phyloP scores from a whole-genome alignment of 2,888 invertebrate species.

The Sphaerophoria taeniata region DNA sequence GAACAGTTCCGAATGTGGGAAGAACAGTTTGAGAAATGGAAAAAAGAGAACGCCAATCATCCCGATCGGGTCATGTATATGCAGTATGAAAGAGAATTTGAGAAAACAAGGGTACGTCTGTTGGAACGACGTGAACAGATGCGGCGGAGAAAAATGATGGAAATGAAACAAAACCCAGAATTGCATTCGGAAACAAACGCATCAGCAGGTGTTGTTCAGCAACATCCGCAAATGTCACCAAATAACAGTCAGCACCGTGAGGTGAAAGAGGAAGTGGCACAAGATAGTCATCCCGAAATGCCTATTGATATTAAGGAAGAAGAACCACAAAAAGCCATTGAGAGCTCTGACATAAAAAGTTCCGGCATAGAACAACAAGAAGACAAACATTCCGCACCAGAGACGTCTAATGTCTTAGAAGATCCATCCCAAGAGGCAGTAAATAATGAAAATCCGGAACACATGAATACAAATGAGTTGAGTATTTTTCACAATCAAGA shows the following conservation, averaged over 20 bases:
- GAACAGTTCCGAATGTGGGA: constrained; percentile 96
- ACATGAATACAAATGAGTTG: constrained; percentile 10
- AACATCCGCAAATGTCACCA: background rate
- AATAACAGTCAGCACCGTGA: constrained; percentile 20
- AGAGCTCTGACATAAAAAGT: background rate
- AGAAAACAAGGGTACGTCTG: constrained; percentile 90
- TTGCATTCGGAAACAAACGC: constrained; percentile 10
- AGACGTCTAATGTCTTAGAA: constrained; percentile 76
- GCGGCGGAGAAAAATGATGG: constrained; percentile 84
- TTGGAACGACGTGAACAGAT: constrained; percentile 92
- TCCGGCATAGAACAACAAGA: constrained; percentile 57
- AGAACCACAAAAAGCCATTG: background rate
- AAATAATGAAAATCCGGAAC: background rate
- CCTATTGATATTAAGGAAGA: background rate
- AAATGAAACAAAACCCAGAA: constrained; percentile 64
- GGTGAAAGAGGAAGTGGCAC: background rate
- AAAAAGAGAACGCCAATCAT: constrained; percentile 94
- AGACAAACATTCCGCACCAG: constrained; percentile 77
- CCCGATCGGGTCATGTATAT: constrained; percentile 94
- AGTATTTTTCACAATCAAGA: constrained; percentile 41
- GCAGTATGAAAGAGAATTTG: constrained; percentile 95
- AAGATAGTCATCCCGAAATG: constrained; percentile 36
- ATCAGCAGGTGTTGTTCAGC: background rate
- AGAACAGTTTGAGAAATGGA: constrained; percentile 95
- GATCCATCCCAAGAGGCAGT: background rate